Evolutionary conservation across 1,140 invertebrate species (phyloP).

Genomic region (Caenorhabditis brenneri): DNA sequence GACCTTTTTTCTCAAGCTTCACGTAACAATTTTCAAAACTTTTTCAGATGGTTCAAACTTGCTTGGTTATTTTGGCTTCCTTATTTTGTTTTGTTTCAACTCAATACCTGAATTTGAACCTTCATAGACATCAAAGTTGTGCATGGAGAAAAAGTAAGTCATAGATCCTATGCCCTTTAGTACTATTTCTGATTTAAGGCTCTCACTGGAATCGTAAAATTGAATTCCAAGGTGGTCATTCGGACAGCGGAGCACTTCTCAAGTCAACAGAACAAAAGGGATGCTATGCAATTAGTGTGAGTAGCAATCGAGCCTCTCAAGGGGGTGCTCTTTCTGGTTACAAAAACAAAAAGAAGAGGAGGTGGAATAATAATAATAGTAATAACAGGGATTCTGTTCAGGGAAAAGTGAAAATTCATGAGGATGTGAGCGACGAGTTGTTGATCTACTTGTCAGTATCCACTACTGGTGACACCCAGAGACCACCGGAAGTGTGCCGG

Average conservation of each 20-base stretch:
- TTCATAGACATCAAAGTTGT: conserved; percentile 30
- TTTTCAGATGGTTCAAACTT: conserved; percentile 17
- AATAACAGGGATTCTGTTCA: not conserved
- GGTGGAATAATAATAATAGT: not conserved
- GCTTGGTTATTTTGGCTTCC: not conserved
- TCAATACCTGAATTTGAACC: conserved; percentile 22
- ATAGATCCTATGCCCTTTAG: not conserved
- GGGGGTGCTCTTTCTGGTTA: not conserved
- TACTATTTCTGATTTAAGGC: not conserved
- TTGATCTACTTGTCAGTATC: conserved; percentile 43
- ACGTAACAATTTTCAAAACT: not conserved
- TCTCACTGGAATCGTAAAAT: conserved; percentile 39
- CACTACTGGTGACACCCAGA: conserved; percentile 34
- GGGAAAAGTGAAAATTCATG: conserved; percentile 45
- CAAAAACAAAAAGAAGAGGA: not conserved
- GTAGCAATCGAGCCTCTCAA: not conserved
- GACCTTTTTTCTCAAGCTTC: not conserved
- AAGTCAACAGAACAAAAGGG: conserved; percentile 38
- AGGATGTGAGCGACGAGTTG: conserved; percentile 37
- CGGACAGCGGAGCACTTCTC: conserved; percentile 31
- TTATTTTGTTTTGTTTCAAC: not conserved
- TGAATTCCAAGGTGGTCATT: conserved; percentile 36
- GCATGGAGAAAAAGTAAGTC: conserved; percentile 16
- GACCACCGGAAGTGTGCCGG: conserved; percentile 44
- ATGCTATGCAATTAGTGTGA: conserved; percentile 41